Evolutionary conservation across 2,888 invertebrate species (phyloP).

Genomic region (Electrophaes corylata): DNA sequence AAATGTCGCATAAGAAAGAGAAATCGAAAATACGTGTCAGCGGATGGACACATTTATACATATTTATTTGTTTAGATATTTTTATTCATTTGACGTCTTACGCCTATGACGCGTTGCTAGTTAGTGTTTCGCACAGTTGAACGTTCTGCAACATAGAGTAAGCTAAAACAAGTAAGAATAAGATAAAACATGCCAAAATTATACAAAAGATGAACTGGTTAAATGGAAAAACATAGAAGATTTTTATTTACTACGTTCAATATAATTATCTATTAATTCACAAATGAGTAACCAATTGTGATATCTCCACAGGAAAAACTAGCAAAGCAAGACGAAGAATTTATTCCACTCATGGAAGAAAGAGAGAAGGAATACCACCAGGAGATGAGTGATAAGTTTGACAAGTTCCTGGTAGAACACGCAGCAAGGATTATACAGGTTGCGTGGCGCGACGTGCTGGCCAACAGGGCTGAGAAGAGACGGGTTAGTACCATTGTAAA

Average conservation of each 20-base stretch:
- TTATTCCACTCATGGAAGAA: constrained; percentile 83
- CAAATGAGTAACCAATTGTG: too few species aligned
- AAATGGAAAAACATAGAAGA: not conserved
- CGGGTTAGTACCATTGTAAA: constrained; percentile 54
- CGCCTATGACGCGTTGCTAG: too few species aligned
- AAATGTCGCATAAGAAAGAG: too few species aligned
- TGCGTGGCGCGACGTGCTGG: constrained; percentile 71
- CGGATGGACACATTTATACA: too few species aligned
- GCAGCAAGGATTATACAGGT: constrained; percentile 72
- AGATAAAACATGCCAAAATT: not conserved
- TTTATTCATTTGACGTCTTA: too few species aligned
- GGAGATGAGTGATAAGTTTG: constrained; percentile 80
- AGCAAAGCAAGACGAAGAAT: constrained; percentile 82
- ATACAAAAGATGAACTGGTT: not conserved
- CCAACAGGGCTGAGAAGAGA: constrained; percentile 71
- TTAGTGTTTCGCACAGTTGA: too few species aligned
- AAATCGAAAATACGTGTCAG: not conserved
- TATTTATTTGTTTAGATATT: too few species aligned
- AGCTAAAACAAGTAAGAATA: too few species aligned
- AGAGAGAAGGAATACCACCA: constrained; percentile 82
- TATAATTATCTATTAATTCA: too few species aligned
- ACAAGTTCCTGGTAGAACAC: constrained; percentile 68
- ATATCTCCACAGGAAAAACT: constrained; percentile 61
- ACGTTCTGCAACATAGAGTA: too few species aligned
- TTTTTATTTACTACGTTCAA: too few species aligned